Base-by-base conservation (phyloP, 1,140 invertebrate genomes). In the Platorchestia sp. region DNA sequence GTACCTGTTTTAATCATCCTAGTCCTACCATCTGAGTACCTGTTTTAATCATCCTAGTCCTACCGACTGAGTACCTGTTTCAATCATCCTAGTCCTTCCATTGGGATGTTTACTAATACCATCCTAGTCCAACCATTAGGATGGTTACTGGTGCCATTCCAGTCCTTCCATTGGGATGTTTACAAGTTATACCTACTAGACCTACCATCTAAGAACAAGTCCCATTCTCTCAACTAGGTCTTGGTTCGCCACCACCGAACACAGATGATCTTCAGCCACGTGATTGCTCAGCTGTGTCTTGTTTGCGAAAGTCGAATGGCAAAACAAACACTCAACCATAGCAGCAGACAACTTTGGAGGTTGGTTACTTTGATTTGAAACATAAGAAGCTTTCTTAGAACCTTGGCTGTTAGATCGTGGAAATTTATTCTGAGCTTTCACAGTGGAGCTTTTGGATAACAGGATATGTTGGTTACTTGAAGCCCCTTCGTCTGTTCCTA, bases 241-340 rank as follows among this genome's bases (percentile, higher is more conserved):
- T 16, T 93, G 91, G 43, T 47, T 45, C 44, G 6, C 91, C 7
- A 93, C 91, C 44, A 93, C 91, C 7, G 40, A 45, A n/a, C 36
- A 44, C 91, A 93, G 45, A 36, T 93, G 91, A 44, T 44, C 47
- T 10, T 44, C 45, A 3, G 91, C 40, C 0, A 93, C 91, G n/a
- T 93, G 91, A 44, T 47, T 93, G 91, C 91, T 45, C 45, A 93
- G 45, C 91, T 93, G 91, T 5, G 36, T 44, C 91, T 93, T 93
- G 91, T 3, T 93, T n/a, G 91, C 44, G 40, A 93, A 93, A 40
- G 45, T 47, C 43, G 0, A 16, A 0, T 93, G 43, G 45, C 91
- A 93, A 44, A 93, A 93, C 7, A 93, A 36, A 40, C 91, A 93
- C 45, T 90, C 44, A 0, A 90, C 87, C 41, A 45, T 36, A 45